Evolutionary conservation across 2,888 invertebrate genomes (phyloP), one percentile per base, ranked within the genome.

Genomic region (Habrosyne pyritoides): DNA sequence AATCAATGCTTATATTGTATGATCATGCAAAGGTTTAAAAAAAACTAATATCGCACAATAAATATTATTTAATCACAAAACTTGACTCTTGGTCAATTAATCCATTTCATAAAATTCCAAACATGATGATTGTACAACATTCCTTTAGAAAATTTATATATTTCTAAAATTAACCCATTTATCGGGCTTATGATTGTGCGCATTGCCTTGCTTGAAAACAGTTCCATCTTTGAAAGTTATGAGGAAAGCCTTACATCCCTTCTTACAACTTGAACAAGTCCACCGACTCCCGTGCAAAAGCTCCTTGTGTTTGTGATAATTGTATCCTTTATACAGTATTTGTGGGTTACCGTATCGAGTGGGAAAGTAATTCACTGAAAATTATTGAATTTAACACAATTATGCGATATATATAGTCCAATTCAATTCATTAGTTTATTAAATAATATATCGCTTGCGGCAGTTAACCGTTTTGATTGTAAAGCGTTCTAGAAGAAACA

Each of bases 181-280:
- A 28, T 6, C 1, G 5, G 30, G 10, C 1, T 30, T 2, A 18
- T 46, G 46, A 10, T 21, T 46, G 10, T 46, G 46, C 2, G 14
- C 46, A 18, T 46, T 46, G 21, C 18, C 21, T 46, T 21, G 46
- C 18, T 46, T 46, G 7, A 46, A 2, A 10, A 46, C 10, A 21
- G 46, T 21, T 10, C 46, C 46, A 46, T 21, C 18, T 8, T 21
- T 2, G 21, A 10, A 18, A 2, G 46, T 46, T 7, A 21, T 46
- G 3, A 47, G 47, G 12, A 10, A 47, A 5, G 22, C 47, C 12
- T 47, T 47, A 21, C 47, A 47, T 12, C 5, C 2, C 47, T 22
- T 47, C 47, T 47, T 47, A 3, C n/a, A n/a, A n/a, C n/a, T n/a
- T n/a, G 47, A 47, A 22, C 47, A 47, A 12, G 12, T 21, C 47